Evolutionary conservation across 1,140 invertebrate genomes (phyloP).

Genomic region (Panagrolaimus sp.): DNA sequence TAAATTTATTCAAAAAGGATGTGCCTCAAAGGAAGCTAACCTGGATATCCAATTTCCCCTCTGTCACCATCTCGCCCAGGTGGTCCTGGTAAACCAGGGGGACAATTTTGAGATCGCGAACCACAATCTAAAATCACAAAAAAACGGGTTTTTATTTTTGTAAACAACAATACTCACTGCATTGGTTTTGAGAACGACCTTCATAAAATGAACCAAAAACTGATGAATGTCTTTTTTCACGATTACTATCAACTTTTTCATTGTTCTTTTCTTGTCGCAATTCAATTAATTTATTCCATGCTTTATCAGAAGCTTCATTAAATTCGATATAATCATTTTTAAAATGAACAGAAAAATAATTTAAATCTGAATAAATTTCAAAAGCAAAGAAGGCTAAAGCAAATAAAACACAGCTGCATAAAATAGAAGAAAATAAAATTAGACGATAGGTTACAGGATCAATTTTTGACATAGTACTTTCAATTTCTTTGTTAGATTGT

Average conservation of each 20-base stretch:
- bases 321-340: neutral
- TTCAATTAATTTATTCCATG: neutral
- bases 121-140: neutral
- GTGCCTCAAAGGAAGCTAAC: no score
- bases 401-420: neutral
- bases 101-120: conserved; percentile 4
- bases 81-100: neutral
- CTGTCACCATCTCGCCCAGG: neutral
- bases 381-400: neutral
- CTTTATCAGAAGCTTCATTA: conserved; percentile 6
- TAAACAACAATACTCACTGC: conserved; percentile 14
- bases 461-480: no score
- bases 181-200: neutral
- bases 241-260: neutral
- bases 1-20: no score
- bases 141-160: neutral
- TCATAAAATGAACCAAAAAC: neutral
- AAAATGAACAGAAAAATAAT: neutral
- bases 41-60: conserved; percentile 1
- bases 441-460: no score
- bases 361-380: neutral
- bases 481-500: no score
- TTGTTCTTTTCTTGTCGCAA: neutral
- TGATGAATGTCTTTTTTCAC: neutral
- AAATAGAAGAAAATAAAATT: neutral